Evolutionary conservation across 1,140 invertebrate species (phyloP).

Genomic region (Eupristina koningsbergeri): DNA sequence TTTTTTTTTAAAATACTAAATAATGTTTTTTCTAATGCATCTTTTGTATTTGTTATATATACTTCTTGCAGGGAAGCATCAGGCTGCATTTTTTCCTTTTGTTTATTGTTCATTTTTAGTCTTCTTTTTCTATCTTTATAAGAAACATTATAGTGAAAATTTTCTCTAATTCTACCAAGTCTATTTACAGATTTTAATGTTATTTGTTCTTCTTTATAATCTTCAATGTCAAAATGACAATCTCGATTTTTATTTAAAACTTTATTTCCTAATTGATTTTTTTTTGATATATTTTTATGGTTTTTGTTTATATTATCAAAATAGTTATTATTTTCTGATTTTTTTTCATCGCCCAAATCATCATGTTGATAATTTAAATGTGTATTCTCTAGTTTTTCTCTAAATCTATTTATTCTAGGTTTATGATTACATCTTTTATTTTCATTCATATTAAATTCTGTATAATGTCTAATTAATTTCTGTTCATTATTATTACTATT

Average conservation of each 20-base stretch:
- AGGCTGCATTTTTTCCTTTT: background rate
- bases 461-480: conserved; percentile 24
- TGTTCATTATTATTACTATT: conserved; percentile 16
- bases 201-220: conserved; percentile 24
- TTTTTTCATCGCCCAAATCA: conserved; percentile 27
- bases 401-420: conserved; percentile 31
- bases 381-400: conserved; percentile 29
- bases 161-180: background rate
- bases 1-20: conserved; percentile 24
- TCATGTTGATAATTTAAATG: conserved; percentile 29
- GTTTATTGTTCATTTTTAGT: conserved; percentile 2
- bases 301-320: conserved; percentile 1
- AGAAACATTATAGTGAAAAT: background rate
- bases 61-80: background rate
- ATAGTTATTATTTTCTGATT: conserved; percentile 23
- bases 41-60: background rate
- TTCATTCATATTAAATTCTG: conserved; percentile 38
- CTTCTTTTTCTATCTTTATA: conserved; percentile 21
- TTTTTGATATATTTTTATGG: background rate
- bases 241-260: conserved; percentile 21
- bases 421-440: conserved; percentile 15
- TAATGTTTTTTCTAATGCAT: background rate
- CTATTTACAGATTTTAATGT: conserved; percentile 30
- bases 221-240: conserved; percentile 42
- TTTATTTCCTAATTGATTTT: conserved; percentile 8